phyloP scores from a whole-genome alignment of 2,113 vertebrate species.

The Mohoua ochrocephala region DNA sequence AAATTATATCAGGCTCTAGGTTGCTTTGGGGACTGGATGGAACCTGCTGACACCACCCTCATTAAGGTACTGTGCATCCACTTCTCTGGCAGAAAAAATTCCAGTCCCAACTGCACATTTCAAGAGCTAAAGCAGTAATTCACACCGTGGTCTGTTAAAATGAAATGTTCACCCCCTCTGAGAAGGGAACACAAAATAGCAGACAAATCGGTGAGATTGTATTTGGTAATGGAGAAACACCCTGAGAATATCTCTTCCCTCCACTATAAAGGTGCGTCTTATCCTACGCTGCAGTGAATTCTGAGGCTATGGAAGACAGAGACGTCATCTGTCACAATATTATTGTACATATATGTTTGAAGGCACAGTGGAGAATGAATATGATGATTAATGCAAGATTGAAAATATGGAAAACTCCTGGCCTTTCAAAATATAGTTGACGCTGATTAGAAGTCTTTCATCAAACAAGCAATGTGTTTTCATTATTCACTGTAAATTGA shows the following conservation, averaged over 20 bases:
- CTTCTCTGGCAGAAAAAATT: background rate
- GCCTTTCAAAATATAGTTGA: background rate
- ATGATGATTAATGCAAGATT: background rate
- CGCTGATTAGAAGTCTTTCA: background rate
- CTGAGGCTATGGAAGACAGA: background rate
- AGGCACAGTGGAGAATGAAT: background rate
- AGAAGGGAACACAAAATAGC: background rate
- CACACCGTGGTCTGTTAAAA: background rate
- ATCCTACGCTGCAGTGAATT: background rate
- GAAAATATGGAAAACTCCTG: background rate
- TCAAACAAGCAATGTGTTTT: background rate
- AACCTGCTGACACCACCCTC: background rate
- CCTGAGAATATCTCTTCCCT: background rate
- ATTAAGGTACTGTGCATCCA: background rate
- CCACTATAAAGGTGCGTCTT: background rate
- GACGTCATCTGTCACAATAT: background rate
- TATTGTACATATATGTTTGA: background rate
- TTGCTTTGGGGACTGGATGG: background rate
- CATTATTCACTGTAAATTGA: slow-evolving; percentile 1
- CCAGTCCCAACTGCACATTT: background rate
- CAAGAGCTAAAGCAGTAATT: background rate
- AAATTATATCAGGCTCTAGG: background rate
- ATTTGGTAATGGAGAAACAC: background rate
- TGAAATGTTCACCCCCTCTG: background rate
- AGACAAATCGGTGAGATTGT: background rate